phyloP scores from a whole-genome alignment of 2,113 vertebrate species.

The Acinonyx jubatus region DNA sequence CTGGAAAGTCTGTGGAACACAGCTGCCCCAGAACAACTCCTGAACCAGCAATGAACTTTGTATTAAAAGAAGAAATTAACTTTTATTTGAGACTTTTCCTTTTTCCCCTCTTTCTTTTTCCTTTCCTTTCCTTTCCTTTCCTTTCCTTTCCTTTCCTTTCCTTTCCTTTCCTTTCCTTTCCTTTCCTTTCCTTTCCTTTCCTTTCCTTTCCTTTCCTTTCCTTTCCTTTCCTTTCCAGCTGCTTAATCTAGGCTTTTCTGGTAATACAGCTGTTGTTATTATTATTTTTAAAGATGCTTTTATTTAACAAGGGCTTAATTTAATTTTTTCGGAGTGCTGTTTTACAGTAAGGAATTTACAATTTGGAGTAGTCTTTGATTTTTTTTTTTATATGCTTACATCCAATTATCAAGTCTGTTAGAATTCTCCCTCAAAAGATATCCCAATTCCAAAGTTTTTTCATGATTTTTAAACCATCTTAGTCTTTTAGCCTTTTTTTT shows the following conservation, averaged over 20 bases:
- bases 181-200: background rate
- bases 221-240: background rate
- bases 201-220: background rate
- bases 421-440: background rate
- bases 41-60: background rate
- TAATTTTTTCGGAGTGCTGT: background rate
- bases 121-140: background rate
- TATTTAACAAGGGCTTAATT: background rate
- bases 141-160: background rate
- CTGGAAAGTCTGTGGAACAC: background rate
- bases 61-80: background rate
- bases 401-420: background rate
- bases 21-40: background rate
- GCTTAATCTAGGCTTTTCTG: background rate
- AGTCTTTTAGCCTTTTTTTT: background rate
- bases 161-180: background rate
- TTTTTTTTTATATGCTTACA: background rate
- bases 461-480: background rate
- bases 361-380: background rate
- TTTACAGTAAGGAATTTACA: background rate
- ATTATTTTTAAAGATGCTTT: background rate
- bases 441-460: background rate
- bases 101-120: background rate
- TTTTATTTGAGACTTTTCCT: background rate
- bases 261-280: background rate